A percentile compares a stretch with the other conserved stretches of the same genome.
phyloP scores from a whole-genome alignment of 2,797 vertebrate genomes.

The Premnoplex brunnescens region DNA sequence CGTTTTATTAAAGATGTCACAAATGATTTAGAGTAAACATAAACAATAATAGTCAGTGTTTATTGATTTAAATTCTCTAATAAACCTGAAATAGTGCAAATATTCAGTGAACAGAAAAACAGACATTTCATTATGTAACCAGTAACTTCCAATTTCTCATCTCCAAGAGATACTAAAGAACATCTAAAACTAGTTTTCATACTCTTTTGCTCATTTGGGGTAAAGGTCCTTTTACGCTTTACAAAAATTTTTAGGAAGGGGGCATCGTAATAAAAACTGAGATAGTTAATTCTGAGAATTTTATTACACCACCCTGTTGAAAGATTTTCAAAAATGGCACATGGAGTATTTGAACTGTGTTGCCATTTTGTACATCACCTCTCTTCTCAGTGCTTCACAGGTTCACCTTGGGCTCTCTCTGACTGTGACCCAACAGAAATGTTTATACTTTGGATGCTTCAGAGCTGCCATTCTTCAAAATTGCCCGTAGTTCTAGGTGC shows the following conservation, averaged over 20 bases:
- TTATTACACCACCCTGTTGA: fast-evolving
- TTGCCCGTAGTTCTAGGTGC: neutral
- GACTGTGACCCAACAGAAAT: neutral
- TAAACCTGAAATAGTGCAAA: neutral
- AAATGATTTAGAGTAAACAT: neutral
- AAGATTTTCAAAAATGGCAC: neutral
- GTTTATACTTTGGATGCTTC: neutral
- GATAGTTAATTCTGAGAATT: neutral
- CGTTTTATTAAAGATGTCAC: neutral
- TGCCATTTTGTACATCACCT: neutral
- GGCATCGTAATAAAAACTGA: neutral
- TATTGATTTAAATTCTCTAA: neutral
- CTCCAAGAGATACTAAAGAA: neutral
- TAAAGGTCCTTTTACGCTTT: neutral
- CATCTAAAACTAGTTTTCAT: neutral
- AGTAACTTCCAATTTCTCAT: neutral
- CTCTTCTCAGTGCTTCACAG: neutral
- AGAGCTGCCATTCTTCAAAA: slow-evolving; percentile 6
- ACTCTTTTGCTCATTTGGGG: neutral
- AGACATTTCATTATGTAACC: neutral
- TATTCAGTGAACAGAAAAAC: neutral
- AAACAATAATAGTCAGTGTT: neutral
- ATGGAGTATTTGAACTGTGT: neutral
- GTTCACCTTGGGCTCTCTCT: neutral
- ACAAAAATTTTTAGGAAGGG: neutral